Base-by-base conservation (phyloP, 2,888 invertebrate genomes). In the Lutraria lutraria region DNA sequence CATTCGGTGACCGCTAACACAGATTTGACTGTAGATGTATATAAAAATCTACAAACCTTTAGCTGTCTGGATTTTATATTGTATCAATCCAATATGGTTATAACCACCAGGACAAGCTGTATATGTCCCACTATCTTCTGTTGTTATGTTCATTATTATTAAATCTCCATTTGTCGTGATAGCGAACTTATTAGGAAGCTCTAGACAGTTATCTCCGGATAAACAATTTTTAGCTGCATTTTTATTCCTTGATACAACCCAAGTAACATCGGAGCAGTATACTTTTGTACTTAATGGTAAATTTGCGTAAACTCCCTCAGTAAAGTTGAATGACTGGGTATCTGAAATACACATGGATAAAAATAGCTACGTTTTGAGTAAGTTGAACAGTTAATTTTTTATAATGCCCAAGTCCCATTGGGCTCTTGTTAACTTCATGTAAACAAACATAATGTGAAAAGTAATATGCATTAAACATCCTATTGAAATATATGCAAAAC, bases 131-230 rank as follows among this genome's bases (percentile, higher is more conserved):
- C 8, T 56, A 85, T 89, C 89, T 29, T 68, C 52, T 10, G n/a
- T n/a, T 6, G 81, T 87, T n/a, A 81, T 29, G 53, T 87, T 87
- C 29, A 68, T 84, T 54, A 89, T 87, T 0, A 84, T 85, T 31
- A 89, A 82, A 82, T 89, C 87, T 60, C 86, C 85, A 10, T 56
- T 52, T 21, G 54, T 53, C 3, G 87, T 56, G 56, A 56, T 43
- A 10, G 83, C 83, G 34, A 29, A 83, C 25, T 56, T 87, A 13
- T 72, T 25, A 43, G 76, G 31, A 31, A 60, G 25, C 53, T 83
- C 76, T 54, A 83, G 16, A 53, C 34, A n/a, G 29, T 85, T 56
- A 31, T 25, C 34, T 29, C 54, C 79, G 0, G 54, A n/a, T 25
- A 68, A n/a, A 25, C 63, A 68, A 68, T 68, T 25, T 21, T 68